Conservation (phyloP, 1,140 invertebrate genomes). For the Drosophila parvula region DNA sequence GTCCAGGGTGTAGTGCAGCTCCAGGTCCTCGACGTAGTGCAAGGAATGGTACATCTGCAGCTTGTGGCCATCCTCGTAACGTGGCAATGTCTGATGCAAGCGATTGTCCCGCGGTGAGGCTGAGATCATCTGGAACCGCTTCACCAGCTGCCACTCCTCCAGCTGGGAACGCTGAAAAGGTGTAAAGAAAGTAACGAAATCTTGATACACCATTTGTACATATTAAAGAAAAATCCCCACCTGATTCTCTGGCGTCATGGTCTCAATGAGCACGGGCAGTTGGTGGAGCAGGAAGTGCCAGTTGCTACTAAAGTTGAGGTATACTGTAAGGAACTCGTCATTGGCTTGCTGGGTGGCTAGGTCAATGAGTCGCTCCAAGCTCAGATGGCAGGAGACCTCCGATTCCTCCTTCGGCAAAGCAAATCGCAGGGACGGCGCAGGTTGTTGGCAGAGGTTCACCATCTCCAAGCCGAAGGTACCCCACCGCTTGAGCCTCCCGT, state of each 20-base stretch:
- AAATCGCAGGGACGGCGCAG: constrained; percentile 28
- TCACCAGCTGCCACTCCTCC: constrained; percentile 87
- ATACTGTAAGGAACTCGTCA: constrained; percentile 85
- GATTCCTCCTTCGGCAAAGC: constrained; percentile 22
- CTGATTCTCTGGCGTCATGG: constrained; percentile 72
- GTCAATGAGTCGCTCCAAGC: constrained; percentile 85
- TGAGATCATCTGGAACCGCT: constrained; percentile 89
- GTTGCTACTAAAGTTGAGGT: constrained; percentile 84
- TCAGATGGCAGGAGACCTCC: constrained; percentile 85
- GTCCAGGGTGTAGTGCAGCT: constrained; percentile 68
- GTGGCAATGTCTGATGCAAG: constrained; percentile 31
- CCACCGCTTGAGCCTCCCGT: constrained; percentile 76
- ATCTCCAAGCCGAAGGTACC: constrained; percentile 83
- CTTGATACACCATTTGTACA: too few relatives aligned
- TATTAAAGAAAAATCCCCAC: constrained; percentile 14
- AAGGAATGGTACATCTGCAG: constrained; percentile 66
- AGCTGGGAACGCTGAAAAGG: constrained; percentile 79
- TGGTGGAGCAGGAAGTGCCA: constrained; percentile 84
- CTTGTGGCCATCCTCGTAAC: constrained; percentile 73
- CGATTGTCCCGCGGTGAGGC: constrained; percentile 59
- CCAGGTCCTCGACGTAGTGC: constrained; percentile 64
- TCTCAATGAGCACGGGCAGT: constrained; percentile 86
- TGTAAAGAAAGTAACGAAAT: neutral
- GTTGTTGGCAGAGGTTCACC: constrained; percentile 84
- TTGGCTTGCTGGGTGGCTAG: constrained; percentile 72